Evolutionary conservation across 2,797 vertebrate genomes (phyloP).

Genomic region (Sciaenops ocellatus): DNA sequence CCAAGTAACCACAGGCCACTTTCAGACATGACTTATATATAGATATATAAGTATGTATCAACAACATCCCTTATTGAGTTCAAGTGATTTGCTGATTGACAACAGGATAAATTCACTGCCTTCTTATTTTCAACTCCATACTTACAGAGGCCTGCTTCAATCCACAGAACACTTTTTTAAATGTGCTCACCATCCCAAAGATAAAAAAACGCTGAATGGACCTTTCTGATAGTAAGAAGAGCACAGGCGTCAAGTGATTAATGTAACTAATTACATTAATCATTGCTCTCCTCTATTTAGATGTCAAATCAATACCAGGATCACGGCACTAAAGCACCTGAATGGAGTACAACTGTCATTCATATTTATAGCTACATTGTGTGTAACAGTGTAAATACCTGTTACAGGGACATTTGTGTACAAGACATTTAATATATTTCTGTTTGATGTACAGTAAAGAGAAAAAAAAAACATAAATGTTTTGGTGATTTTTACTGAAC

Average conservation of each 20-base stretch:
- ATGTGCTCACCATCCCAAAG: background rate
- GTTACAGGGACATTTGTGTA: background rate
- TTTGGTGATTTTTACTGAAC: no score
- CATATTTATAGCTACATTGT: background rate
- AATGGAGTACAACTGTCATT: background rate
- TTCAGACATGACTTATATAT: background rate
- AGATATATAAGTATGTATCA: background rate
- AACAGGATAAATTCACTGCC: background rate
- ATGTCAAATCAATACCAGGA: conserved; percentile 10
- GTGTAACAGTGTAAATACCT: background rate
- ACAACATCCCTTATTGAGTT: background rate
- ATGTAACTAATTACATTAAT: conserved; percentile 20
- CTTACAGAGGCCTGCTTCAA: background rate
- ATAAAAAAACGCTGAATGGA: background rate
- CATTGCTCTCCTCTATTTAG: background rate
- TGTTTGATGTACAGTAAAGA: background rate
- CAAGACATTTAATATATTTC: background rate
- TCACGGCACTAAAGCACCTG: background rate
- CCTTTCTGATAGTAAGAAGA: conserved; percentile 4
- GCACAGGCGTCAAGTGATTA: background rate
- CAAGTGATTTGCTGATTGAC: background rate
- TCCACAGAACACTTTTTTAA: background rate
- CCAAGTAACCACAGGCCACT: background rate
- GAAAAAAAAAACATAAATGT: no score
- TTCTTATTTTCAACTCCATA: background rate